Conservation (phyloP, 2,888 invertebrate species). For the Yponomeuta cagnagella region DNA sequence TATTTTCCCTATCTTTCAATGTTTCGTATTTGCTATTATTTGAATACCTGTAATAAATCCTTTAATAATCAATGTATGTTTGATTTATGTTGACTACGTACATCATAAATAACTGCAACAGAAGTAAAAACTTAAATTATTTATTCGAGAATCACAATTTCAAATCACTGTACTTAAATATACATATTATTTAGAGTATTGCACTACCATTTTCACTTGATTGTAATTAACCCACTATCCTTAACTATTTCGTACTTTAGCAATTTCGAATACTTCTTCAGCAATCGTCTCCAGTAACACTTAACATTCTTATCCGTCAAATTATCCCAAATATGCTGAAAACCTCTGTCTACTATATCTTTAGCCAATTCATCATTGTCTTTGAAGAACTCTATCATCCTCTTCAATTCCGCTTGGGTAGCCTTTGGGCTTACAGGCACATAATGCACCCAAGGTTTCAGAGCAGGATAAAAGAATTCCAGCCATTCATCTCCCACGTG, state of each 20-base stretch:
- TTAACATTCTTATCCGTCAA: constrained; percentile 86
- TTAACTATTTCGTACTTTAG: constrained; percentile 79
- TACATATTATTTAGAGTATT: constrained; percentile 14
- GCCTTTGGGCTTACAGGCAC: constrained; percentile 84
- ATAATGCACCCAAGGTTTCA: constrained; percentile 97
- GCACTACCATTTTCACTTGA: constrained; percentile 29
- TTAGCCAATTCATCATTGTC: constrained; percentile 65
- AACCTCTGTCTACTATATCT: constrained; percentile 89
- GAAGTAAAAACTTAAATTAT: neutral
- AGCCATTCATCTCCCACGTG: constrained; percentile 96
- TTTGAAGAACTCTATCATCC: constrained; percentile 75
- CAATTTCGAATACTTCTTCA: constrained; percentile 84
- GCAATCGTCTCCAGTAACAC: constrained; percentile 90
- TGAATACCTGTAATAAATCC: neutral
- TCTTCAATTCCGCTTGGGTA: constrained; percentile 80
- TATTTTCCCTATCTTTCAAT: neutral
- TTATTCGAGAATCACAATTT: neutral
- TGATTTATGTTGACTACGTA: neutral
- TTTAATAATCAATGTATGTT: neutral
- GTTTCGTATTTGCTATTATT: neutral
- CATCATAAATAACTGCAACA: neutral
- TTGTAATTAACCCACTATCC: constrained; percentile 76
- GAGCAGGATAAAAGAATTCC: constrained; percentile 93
- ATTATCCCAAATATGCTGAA: constrained; percentile 88
- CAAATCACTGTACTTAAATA: constrained; percentile 19